A percentile compares a stretch with the other conserved stretches of the same genome.
phyloP scores from a whole-genome alignment of 1,140 invertebrate genomes.

The Radopholus similis region DNA sequence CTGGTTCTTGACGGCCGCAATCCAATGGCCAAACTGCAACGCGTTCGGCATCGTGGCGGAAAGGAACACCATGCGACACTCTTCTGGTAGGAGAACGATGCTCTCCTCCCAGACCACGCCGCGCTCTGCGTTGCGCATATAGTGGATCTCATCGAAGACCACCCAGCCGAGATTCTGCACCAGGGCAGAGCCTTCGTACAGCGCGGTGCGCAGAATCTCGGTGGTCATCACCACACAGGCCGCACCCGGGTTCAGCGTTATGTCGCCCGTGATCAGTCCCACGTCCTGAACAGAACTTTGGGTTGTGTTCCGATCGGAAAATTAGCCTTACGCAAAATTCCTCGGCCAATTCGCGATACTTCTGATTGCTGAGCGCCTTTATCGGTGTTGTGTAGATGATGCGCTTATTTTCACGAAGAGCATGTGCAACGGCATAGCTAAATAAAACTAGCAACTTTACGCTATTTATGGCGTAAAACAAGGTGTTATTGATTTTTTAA shows the following conservation, averaged over 20 bases:
- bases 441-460: slow-evolving; percentile 61
- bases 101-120: slow-evolving; percentile 99
- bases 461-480: too few relatives aligned
- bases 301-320: too few relatives aligned
- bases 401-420: slow-evolving; percentile 72
- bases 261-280: slow-evolving; percentile 94
- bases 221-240: slow-evolving; percentile 99
- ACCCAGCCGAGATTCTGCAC: slow-evolving; percentile 99
- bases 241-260: slow-evolving; percentile 95
- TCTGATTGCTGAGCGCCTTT: slow-evolving; percentile 98
- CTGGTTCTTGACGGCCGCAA: slow-evolving; percentile 84
- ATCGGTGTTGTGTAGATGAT: slow-evolving; percentile 99
- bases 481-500: too few relatives aligned
- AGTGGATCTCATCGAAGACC: slow-evolving; percentile 99
- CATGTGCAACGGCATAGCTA: slow-evolving; percentile 71
- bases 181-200: slow-evolving; percentile 90
- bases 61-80: slow-evolving; percentile 83
- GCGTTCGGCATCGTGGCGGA: slow-evolving; percentile 99
- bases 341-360: slow-evolving; percentile 94
- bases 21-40: slow-evolving; percentile 94
- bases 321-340: slow-evolving; percentile 94
- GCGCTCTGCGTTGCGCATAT: slow-evolving; percentile 98
- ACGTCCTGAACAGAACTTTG: slow-evolving; percentile 79
- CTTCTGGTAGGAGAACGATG: slow-evolving; percentile 90
- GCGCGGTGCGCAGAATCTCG: slow-evolving; percentile 97